These are phyloP conservation scores for Parazoanthus atlanticus DNA, from an alignment of 92 coral and sea anemone species.

Conservation along the genomic window DNA sequence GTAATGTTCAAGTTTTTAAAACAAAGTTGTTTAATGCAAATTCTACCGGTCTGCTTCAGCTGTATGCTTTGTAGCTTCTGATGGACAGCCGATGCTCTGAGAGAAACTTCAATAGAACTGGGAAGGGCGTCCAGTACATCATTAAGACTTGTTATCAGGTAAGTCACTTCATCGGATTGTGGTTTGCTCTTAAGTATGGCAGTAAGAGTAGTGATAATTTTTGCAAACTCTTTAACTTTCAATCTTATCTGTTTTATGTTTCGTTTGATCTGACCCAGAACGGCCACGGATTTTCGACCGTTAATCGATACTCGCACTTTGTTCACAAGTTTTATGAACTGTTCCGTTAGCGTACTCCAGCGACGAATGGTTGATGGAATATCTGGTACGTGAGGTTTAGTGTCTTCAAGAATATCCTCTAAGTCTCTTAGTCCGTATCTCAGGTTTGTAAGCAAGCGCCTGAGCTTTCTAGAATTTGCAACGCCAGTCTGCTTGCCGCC, in stretches of 20 bases:
- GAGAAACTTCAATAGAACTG: not conserved
- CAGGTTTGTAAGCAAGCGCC: constrained; percentile 11
- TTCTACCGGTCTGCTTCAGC: not conserved
- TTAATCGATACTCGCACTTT: not conserved
- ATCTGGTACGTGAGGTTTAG: not conserved
- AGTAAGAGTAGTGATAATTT: not conserved
- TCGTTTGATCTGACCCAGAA: not conserved
- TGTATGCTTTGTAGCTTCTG: constrained; percentile 38
- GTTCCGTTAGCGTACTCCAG: not conserved
- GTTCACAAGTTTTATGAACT: not conserved
- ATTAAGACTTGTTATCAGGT: constrained; percentile 1
- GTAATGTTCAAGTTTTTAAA: constrained; percentile 30
- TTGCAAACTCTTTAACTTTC: not conserved
- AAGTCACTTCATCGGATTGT: not conserved
- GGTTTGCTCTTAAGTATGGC: not conserved
- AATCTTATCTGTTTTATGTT: constrained; percentile 15
- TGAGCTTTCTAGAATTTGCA: constrained; percentile 15
- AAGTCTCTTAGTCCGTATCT: constrained; percentile 6
- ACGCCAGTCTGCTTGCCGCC: constrained; percentile 65
- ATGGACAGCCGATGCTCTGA: constrained; percentile 7
- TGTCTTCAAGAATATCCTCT: not conserved
- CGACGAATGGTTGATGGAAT: not conserved
- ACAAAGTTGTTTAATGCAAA: constrained; percentile 47
- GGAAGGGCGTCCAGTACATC: constrained; percentile 34
- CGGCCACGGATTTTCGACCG: not conserved